These are phyloP conservation scores for Dryococelus australis DNA, from an alignment of 2,888 invertebrate species.

Conservation along the genomic window DNA sequence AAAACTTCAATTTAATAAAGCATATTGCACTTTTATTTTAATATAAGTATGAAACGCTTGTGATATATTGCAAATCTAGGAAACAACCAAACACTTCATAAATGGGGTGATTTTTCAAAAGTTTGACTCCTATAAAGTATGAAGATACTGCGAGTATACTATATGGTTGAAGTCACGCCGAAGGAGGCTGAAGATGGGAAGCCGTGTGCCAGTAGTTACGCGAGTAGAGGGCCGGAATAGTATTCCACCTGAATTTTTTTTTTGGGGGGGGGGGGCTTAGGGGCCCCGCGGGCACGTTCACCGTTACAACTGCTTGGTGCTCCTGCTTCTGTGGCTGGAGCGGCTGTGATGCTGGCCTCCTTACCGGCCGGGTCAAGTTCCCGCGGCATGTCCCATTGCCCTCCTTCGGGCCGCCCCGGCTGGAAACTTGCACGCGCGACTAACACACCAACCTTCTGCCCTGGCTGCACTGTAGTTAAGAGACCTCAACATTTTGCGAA, in stretches of 20 bases:
- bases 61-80: no score
- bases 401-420: background rate
- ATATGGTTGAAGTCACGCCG: no score
- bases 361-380: constrained; percentile 1
- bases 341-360: background rate
- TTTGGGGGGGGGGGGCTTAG: background rate
- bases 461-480: no score
- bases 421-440: background rate
- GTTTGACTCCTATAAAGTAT: no score
- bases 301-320: background rate
- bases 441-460: background rate
- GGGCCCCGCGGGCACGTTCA: background rate
- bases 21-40: no score
- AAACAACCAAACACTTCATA: no score
- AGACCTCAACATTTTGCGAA: no score
- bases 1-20: no score
- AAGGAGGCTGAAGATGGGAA: background rate
- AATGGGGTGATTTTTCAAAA: no score
- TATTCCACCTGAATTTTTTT: no score
- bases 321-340: background rate
- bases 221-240: background rate
- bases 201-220: background rate
- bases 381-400: background rate
- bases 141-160: no score
- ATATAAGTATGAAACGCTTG: no score